These are phyloP conservation scores for Ceratosolen fusciceps DNA, from an alignment of 1,140 invertebrate genomes.

Conservation along the genomic window DNA sequence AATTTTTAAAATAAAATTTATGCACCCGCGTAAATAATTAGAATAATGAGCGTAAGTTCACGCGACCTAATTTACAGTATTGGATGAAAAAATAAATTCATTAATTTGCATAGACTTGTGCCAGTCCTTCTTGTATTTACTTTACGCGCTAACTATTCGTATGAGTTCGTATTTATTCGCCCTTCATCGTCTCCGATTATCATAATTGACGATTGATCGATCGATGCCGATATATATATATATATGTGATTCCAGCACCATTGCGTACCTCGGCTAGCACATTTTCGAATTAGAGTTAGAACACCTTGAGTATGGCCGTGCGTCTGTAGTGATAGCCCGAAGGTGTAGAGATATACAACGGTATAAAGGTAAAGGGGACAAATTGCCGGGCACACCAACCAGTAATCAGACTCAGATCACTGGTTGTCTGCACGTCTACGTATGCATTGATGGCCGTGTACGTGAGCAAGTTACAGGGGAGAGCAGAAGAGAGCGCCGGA, in stretches of 20 bases:
- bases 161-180: background rate
- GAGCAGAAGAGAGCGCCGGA: background rate
- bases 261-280: background rate
- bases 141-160: no score
- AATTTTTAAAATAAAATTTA: no score
- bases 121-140: no score
- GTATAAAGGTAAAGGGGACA: constrained; percentile 3
- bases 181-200: background rate
- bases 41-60: no score
- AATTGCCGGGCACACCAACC: constrained; percentile 33
- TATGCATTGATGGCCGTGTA: background rate
- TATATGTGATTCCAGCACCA: background rate
- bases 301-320: background rate
- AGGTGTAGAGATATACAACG: background rate
- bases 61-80: no score
- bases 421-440: background rate
- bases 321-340: background rate
- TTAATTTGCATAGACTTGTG: no score
- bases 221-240: no score
- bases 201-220: constrained; percentile 1
- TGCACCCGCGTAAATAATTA: no score
- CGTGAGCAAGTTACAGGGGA: background rate
- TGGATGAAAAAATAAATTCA: no score
- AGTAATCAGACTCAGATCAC: background rate
- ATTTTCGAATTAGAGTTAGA: constrained; percentile 41